Evolutionary conservation across 2,888 invertebrate species (phyloP), one percentile per base, ranked within the genome.

Genomic region (Sminthurinus aureus): DNA sequence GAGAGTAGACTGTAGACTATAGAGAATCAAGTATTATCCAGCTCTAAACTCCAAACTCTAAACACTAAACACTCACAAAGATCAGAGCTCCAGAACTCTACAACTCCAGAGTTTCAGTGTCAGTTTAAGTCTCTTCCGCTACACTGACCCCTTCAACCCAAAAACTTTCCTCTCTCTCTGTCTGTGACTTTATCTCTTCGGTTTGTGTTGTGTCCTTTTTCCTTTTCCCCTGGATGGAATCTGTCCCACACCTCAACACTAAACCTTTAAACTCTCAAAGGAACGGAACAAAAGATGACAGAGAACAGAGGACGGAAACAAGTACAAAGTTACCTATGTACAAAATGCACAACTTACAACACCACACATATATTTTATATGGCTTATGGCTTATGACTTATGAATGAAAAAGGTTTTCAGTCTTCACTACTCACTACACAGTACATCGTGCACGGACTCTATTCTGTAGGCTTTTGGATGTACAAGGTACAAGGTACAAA

Each of bases 81-180:
- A 38, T 38, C 3, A 38, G 38, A 38, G 38, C 38, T 38, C 6
- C 3, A 38, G 38, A 38, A 38, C n/a, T n/a, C n/a, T n/a, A n/a
- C n/a, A 38, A 6, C 38, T 38, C 6, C 3, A 38, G 38, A 38
- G 6, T 64, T n/a, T 18, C 64, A 64, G 64, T 64, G 64, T 64
- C 15, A 15, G 20, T 11, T 20, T 71, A 71, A 71, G 71, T 71
- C 71, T 71, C 71, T 71, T 71, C 71, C 71, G 71, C 71, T 71
- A 71, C 71, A 71, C 71, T 71, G 71, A 71, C 71, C 71, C 71
- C 71, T 71, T 71, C 20, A 71, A 24, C 71, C 71, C 24, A 24
- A 26, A 71, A 24, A 13, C 58, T 58, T 58, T 15, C 9, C 58
- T 58, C 9, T 9, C 58, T 58, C 58, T 13, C 58, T 13, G 15